A percentile compares a stretch with the other conserved stretches of the same genome.
These are phyloP conservation scores for Zosterops pallidus DNA, from an alignment of 2,113 vertebrate genomes.

Conservation along the genomic window DNA sequence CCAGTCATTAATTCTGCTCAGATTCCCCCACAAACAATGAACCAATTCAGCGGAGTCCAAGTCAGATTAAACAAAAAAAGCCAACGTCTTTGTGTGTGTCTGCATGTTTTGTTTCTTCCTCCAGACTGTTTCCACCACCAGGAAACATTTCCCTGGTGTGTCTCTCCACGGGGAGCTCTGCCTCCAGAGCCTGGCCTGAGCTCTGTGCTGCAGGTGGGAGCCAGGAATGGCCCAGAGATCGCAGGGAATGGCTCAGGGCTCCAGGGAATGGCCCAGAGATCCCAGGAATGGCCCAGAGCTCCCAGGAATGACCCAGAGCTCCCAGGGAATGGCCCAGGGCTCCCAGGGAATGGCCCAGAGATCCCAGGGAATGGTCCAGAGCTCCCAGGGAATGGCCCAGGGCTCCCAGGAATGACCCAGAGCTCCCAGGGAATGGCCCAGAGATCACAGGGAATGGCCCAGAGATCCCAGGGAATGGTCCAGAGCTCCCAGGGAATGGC, in stretches of 20 bases:
- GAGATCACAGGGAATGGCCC: too few relatives aligned
- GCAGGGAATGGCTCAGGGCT: not conserved
- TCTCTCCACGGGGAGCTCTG: fast-evolving
- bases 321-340: too few relatives aligned
- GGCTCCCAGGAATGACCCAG: not conserved
- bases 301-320: too few relatives aligned
- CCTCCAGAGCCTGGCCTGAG: not conserved
- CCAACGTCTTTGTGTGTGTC: not conserved
- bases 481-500: too few relatives aligned
- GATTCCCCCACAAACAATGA: constrained; percentile 47
- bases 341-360: too few relatives aligned
- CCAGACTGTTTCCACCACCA: not conserved
- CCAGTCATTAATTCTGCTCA: constrained; percentile 52
- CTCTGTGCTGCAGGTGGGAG: not conserved
- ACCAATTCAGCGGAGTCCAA: constrained; percentile 41
- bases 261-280: too few relatives aligned
- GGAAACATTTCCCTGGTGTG: not conserved
- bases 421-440: too few relatives aligned
- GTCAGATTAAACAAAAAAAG: constrained; percentile 52
- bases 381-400: too few relatives aligned
- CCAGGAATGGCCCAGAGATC: not conserved
- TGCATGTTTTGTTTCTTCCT: not conserved
- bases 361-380: too few relatives aligned
- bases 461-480: too few relatives aligned
- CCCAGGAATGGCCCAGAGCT: too few relatives aligned